Base-by-base conservation (phyloP, 2,888 invertebrate genomes). In the Cheilosia pagana region DNA sequence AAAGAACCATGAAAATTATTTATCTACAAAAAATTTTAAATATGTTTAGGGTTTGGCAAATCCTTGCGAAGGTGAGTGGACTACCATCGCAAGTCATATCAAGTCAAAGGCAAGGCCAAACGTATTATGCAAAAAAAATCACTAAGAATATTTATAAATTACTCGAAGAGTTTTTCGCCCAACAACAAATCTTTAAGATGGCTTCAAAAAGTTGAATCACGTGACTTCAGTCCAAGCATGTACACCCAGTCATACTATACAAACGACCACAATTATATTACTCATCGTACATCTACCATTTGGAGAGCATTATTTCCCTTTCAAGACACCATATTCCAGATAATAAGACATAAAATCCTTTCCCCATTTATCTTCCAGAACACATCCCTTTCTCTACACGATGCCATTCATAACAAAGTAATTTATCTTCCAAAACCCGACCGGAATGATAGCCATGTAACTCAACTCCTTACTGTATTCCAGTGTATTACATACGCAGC, bases 311-410 rank as follows among this genome's bases (percentile, higher is more conserved):
- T 59, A 59, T 41, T 59, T 43, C 41, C 25, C 43, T 59, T 59
- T 43, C 41, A 41, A 23, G 19, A 45, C 45, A 45, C 19, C 62
- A 62, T 62, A 45, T 60, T 16, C 21, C 60, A 71, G 71, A 60
- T 72, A 72, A 71, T 71, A 60, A 71, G 71, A 71, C 52, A 52
- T 52, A 55, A 63, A 63, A 62, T 72, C 53, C 72, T 55, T 60
- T 45, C 52, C 45, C 55, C 62, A 62, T 53, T 72, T 63, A 62
- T 62, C 53, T 39, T 45, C 19, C 25, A 19, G 41, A 41, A 28
- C 21, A 23, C 41, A 52, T 39, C 23, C 50, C 50, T 14, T 50
- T 12, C 21, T 14, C 19, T 19, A 28, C 45, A 48, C 2, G 28
- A n/a, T 28, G 10, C 53, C 43, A 45, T 28, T 41, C 53, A 25